phyloP scores from a whole-genome alignment of 2,113 vertebrate genomes.

The Pelusios castaneus region DNA sequence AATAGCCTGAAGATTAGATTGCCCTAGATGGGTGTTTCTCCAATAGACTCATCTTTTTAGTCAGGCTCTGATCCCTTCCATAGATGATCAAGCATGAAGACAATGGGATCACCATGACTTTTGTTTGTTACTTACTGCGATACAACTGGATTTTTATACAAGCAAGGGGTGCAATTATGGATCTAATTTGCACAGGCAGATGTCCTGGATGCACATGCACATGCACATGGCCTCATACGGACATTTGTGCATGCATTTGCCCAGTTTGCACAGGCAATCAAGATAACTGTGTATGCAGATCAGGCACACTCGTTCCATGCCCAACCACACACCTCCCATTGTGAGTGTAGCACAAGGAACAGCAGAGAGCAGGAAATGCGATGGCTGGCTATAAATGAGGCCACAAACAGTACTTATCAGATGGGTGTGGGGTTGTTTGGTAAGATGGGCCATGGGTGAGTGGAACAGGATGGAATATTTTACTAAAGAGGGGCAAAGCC shows the following conservation, averaged over 20 bases:
- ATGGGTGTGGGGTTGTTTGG: too few species aligned
- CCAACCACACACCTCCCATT: background rate
- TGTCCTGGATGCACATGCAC: background rate
- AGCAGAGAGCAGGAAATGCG: background rate
- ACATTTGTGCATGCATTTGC: background rate
- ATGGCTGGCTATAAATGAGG: background rate
- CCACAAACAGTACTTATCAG: background rate
- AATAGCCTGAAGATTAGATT: background rate
- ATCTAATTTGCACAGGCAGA: background rate
- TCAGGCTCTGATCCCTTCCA: background rate
- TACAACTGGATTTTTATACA: background rate
- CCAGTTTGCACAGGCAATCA: background rate
- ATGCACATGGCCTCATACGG: background rate
- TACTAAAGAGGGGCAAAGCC: background rate
- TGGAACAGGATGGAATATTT: background rate
- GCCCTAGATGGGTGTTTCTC: background rate
- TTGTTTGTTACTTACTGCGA: accelerated
- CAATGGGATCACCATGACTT: accelerated
- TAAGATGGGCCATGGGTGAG: background rate
- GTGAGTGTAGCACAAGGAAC: background rate
- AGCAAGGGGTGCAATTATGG: accelerated
- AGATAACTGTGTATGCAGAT: background rate
- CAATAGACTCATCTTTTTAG: background rate
- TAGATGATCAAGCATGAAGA: accelerated
- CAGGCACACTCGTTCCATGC: background rate